Conservation (phyloP, 2,888 invertebrate species). For the Amblyjoppa proteus region DNA sequence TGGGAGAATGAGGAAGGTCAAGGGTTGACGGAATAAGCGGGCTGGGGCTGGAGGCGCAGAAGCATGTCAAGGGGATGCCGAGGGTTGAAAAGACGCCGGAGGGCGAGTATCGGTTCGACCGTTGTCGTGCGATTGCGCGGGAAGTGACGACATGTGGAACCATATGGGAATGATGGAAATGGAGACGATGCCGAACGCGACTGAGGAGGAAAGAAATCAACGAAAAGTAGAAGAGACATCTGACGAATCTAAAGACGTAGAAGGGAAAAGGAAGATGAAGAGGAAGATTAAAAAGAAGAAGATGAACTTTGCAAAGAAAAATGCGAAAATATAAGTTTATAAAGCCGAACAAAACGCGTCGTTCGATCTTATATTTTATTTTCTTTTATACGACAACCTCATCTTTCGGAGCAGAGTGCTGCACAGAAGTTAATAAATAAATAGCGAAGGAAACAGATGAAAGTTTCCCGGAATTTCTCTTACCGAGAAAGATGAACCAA, state of each 20-base stretch:
- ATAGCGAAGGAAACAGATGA: slow-evolving; percentile 4
- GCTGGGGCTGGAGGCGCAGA: slow-evolving; percentile 28
- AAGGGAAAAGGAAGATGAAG: not conserved
- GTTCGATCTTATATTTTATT: slow-evolving; percentile 19
- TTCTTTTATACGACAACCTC: slow-evolving; percentile 29
- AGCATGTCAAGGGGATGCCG: slow-evolving; percentile 57
- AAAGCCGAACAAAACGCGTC: not conserved
- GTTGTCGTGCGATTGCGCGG: slow-evolving; percentile 30
- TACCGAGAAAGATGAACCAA: not conserved
- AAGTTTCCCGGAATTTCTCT: slow-evolving; percentile 38
- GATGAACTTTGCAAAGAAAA: slow-evolving; percentile 2
- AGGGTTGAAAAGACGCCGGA: slow-evolving; percentile 46
- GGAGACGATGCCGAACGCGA: not conserved
- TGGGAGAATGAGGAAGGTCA: slow-evolving; percentile 63
- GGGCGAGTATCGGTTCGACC: slow-evolving; percentile 45
- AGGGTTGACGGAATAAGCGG: slow-evolving; percentile 57
- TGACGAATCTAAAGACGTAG: not conserved
- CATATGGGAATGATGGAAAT: not conserved
- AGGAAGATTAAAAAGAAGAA: not conserved
- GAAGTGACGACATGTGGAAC: slow-evolving; percentile 50
- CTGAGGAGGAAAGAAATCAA: not conserved
- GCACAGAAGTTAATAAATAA: slow-evolving; percentile 1
- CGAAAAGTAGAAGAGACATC: not conserved
- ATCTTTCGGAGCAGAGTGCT: slow-evolving; percentile 25
- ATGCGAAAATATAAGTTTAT: slow-evolving; percentile 37